Conservation (phyloP, 37 sponge, comb jelly and placozoan genomes). For the Axinella damicornis region DNA sequence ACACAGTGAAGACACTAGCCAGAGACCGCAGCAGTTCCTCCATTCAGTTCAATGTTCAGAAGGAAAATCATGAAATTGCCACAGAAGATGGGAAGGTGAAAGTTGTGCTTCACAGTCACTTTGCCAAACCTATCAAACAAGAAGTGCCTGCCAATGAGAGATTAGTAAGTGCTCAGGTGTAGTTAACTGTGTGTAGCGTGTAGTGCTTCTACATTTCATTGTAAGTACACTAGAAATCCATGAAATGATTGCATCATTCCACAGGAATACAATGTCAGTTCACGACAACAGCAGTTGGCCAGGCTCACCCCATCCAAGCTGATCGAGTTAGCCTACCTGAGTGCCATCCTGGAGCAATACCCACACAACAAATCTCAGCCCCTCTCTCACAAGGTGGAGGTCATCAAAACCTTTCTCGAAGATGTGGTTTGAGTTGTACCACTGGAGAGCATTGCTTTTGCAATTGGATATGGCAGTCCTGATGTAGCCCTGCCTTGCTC, state of each 20-base stretch:
- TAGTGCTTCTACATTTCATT: too few species aligned
- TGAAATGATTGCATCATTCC: too few species aligned
- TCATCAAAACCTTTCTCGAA: constrained; percentile 38
- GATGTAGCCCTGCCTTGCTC: constrained; percentile 24
- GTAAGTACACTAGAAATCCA: too few species aligned
- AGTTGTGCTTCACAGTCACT: constrained; percentile 9
- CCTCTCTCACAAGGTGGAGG: constrained; percentile 13
- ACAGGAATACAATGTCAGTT: too few species aligned
- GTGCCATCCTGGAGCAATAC: constrained; percentile 54
- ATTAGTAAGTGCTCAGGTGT: neutral
- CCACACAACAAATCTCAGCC: neutral
- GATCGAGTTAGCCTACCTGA: constrained; percentile 42
- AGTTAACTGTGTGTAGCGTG: too few species aligned
- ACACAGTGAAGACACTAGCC: neutral
- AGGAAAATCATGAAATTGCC: neutral
- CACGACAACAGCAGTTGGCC: constrained; percentile 54
- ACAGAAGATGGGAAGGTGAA: neutral
- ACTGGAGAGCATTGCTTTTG: constrained; percentile 51
- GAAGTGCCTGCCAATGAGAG: neutral
- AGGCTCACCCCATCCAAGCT: constrained; percentile 43
- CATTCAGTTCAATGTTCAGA: constrained; percentile 24
- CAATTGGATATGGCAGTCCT: constrained; percentile 19
- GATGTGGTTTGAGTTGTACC: constrained; percentile 53
- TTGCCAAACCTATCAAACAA: neutral
- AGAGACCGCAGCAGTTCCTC: neutral